Evolutionary conservation across 2,888 invertebrate species (phyloP), one percentile per base, ranked within the genome.

Genomic region (Dicycla oo): DNA sequence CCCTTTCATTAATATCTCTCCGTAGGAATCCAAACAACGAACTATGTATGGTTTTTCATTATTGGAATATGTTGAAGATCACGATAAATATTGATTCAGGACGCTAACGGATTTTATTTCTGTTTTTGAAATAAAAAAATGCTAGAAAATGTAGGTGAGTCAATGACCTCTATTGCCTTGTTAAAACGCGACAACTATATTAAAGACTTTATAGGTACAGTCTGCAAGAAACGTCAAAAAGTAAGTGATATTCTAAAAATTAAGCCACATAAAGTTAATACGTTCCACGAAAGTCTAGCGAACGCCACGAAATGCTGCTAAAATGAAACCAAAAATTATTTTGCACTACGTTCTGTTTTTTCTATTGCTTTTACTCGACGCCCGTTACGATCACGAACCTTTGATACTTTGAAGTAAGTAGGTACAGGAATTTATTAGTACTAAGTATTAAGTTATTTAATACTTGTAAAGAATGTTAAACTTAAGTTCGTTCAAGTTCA

Each of bases 301-400:
- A 54, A 69, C 73, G 78, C 79, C 54, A 80, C 78, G 81, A 84
- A 86, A 81, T 78, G 78, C 80, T 83, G 74, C 77, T 74, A 82
- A 87, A 88, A 83, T 81, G 72, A 74, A 86, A 83, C 79, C 20
- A 40, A 81, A 74, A 81, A 79, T 80, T 72, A 79, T 78, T 80
- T 78, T 69, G 75, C 85, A 80, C 80, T n/a, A 13, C 8, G 18
- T 40, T 49, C 23, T 30, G 0, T 83, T 85, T 85, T 51, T 83
- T 88, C 79, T 86, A n/a, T 87, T 83, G 81, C 84, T 84, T 88
- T 87, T 78, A 84, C 82, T 81, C 65, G 76, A 73, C 80, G 77
- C 78, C 82, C n/a, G n/a, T n/a, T n/a, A n/a, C n/a, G n/a, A 88
- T 87, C 92, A 92, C 91, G 92, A 91, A 90, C 26, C 47, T 61